phyloP scores from a whole-genome alignment of 1,140 invertebrate species.

The Drusus annulatus region DNA sequence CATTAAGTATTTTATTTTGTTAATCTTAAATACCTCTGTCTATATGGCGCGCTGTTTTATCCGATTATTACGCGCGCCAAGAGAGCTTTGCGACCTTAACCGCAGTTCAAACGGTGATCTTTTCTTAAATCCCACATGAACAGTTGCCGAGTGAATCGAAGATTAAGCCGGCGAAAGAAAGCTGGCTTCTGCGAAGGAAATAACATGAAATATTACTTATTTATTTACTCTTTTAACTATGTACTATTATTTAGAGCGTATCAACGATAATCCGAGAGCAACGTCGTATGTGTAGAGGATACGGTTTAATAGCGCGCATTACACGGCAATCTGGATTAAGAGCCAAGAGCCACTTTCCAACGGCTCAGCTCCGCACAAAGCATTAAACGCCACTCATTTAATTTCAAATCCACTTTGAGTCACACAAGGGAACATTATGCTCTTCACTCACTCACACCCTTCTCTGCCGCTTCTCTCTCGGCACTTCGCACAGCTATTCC shows the following conservation, averaged over 20 bases:
- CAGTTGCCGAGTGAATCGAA: conserved; percentile 41
- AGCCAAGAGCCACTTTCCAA: background rate
- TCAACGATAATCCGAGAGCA: background rate
- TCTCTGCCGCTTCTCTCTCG: background rate
- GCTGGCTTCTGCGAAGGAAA: background rate
- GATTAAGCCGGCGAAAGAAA: background rate
- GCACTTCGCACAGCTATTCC: background rate
- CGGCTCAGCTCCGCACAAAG: background rate
- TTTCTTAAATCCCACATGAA: conserved; percentile 20
- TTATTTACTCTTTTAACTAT: too few species aligned
- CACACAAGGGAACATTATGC: background rate
- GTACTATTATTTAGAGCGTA: conserved; percentile 25
- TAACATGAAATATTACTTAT: too few species aligned
- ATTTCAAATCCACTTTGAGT: conserved; percentile 22
- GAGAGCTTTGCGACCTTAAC: conserved; percentile 33
- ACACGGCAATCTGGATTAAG: background rate
- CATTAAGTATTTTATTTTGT: too few species aligned
- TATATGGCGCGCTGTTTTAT: too few species aligned
- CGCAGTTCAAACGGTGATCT: conserved; percentile 57
- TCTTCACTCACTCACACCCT: background rate
- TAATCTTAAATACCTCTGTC: too few species aligned
- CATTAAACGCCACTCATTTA: conserved; percentile 36
- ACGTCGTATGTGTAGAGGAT: conserved; percentile 9
- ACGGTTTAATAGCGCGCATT: conserved; percentile 12
- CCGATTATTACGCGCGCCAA: too few species aligned